Evolutionary conservation across 2,113 vertebrate species (phyloP), one percentile per base, ranked within the genome.

Genomic region (Ciconia maguari): DNA sequence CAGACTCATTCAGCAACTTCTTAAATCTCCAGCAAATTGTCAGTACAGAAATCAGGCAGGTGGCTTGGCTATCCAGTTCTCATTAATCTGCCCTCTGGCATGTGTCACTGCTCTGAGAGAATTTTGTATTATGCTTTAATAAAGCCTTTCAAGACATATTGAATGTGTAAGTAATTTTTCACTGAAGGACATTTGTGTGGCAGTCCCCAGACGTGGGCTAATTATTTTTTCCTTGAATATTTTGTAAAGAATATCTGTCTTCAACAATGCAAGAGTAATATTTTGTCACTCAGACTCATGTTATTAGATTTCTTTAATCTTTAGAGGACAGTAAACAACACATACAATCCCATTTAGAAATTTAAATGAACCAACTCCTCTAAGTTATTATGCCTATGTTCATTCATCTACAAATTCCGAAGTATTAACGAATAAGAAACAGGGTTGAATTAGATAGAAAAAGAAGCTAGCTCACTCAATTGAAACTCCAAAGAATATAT

Each of bases 21-120:
- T 89, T 94, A 32, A 48, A 88, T 65, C 44, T 60, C 87, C 44
- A 21, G 38, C 34, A 85, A 90, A 92, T 65, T 49, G 77, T 89
- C 87, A 91, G 87, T n/a, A 68, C 82, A 66, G 89, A 64, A 88
- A 92, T 44, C 83, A 90, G 58, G 42, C 72, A 66, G 70, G 94
- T 90, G 66, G 41, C 78, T 64, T 64, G 54, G 76, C 77, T 81
- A 68, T 69, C 84, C 57, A 95, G 49, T 55, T 88, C 61, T 89
- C 83, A 94, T 95, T 79, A 87, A 92, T 93, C 62, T 90, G 72
- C 83, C 89, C 91, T 89, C 87, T 94, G 90, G 91, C 92, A 85
- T 17, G 9, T 83, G 79, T 87, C 66, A 93, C 58, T 70, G 54
- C 68, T 89, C 94, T 17, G 18, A 44, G 25, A 76, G 30, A 82